Evolutionary conservation across 2,888 invertebrate genomes (phyloP).

Genomic region (Drosophila percnosoma): DNA sequence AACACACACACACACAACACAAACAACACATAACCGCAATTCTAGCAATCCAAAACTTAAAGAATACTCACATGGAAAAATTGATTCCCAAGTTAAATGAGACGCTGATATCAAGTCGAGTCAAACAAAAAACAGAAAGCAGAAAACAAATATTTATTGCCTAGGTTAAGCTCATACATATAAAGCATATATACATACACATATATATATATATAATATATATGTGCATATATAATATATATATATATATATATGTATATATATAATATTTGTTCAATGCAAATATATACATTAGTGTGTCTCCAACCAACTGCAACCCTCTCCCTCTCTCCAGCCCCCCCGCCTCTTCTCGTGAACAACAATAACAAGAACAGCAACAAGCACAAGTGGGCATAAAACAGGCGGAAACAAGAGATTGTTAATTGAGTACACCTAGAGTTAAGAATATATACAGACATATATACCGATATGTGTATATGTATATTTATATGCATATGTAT

Average conservation of each 20-base stretch:
- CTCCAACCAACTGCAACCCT: conserved; percentile 13
- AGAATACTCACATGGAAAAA: conserved; percentile 39
- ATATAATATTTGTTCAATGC: conserved; percentile 22
- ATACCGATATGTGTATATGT: not conserved
- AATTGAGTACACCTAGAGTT: conserved; percentile 27
- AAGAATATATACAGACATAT: conserved; percentile 11
- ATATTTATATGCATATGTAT: conserved; percentile 3
- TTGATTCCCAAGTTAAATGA: conserved; percentile 28
- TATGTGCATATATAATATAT: conserved; percentile 21
- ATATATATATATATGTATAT: conserved; percentile 11
- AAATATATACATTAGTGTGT: conserved; percentile 4
- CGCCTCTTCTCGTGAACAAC: not conserved
- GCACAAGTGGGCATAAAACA: conserved; percentile 51
- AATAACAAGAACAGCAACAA: conserved; percentile 2
- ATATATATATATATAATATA: not conserved
- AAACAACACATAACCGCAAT: conserved; percentile 52
- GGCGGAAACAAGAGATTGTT: conserved; percentile 14
- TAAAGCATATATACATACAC: conserved; percentile 20
- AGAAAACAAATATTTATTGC: conserved; percentile 64
- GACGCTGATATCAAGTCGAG: conserved; percentile 49
- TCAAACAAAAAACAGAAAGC: conserved; percentile 2
- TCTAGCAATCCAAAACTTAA: conserved; percentile 64
- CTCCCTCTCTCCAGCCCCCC: not conserved
- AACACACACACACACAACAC: conserved; percentile 23
- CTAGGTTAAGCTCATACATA: conserved; percentile 67